Base-by-base conservation (phyloP, 2,797 vertebrate species). In the Numenius phaeopus region DNA sequence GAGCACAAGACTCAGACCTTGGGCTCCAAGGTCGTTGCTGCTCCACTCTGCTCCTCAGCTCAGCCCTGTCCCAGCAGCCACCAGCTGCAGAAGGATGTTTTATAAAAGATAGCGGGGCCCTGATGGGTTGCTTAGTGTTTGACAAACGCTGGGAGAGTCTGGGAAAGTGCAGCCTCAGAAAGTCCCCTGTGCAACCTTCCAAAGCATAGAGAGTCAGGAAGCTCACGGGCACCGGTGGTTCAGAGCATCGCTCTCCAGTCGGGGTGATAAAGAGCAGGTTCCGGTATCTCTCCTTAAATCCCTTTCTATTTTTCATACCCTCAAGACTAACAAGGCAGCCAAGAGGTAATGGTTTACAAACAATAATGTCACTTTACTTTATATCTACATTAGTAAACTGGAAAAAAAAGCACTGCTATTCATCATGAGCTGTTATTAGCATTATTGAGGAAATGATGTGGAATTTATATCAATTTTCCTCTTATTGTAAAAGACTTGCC, bases 381-480 rank as follows among this genome's bases (percentile, higher is more conserved):
- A 75, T 62, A 93, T 65, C 62, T 72, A 47, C 72, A 78, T 94
- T 93, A 95, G 92, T 47, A 64, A 57, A 46, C 88, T 79, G 42
- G 58, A 16, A 66, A 37, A 2, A n/a, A 2, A 16, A 32, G 44
- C 76, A 40, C 44, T 69, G 67, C 79, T 64, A 49, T 59, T 55
- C 91, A 59, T 77, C 81, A 96, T 49, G 67, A 93, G 73, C 87
- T 55, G 50, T 91, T 95, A 96, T 87, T 90, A 87, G 91, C 70
- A 69, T 95, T 95, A 91, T 11, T 71, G 87, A 95, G 91, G 95
- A 97, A n/a, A 52, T 62, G 52, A 92, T 72, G 87, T 21, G 84
- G 92, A 90, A 95, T 98, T 96, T 92, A 87, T 81, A 69, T 81
- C 78, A 24, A 92, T 97, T 98, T 80, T 73, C 90, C 77, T 87